Evolutionary conservation across 2,113 vertebrate genomes (phyloP), one percentile per base, ranked within the genome.

Genomic region (Vulpes vulpes): DNA sequence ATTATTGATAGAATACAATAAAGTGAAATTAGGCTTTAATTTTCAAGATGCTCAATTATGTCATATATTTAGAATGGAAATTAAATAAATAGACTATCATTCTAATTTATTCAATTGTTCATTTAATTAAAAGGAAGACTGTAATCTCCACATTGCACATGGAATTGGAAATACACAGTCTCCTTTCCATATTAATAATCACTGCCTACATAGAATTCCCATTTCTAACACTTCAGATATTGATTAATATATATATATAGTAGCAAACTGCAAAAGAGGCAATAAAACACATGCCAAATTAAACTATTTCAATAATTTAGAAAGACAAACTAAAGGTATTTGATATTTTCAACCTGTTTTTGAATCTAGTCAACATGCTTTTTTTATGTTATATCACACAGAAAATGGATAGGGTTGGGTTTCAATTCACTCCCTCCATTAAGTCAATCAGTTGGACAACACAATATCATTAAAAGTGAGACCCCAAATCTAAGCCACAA

Each of bases 381-480:
- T 96, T 95, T 88, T 25, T 83, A 17, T 84, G 69, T 27, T 69
- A 81, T 78, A 43, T 7, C 11, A 95, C 35, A 32, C 65, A 82
- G 74, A 89, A 92, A 93, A 96, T 60, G 51, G 53, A 82, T 81
- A n/a, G 65, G n/a, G 1, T 60, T 94, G 76, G 27, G 53, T 96
- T 94, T 97, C 97, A 86, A 89, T 62, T 97, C 89, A 91, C 81
- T 96, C 38, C 51, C 25, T 95, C 97, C 82, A 93, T 97, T 97
- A 98, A 97, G 87, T 90, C 91, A 96, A 82, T 96, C 94, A 95
- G 86, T 73, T 87, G 27, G 71, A 95, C 85, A 89, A 96, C 38
- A 96, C 49, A 74, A 25, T 96, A 93, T 94, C 91, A 98, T 98
- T 97, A 97, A 97, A 97, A 97, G 30, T 57, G 32, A 97, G 85